These are phyloP conservation scores for Cricetomys ansorgei DNA, from an alignment of 2,113 vertebrate genomes.

Conservation along the genomic window DNA sequence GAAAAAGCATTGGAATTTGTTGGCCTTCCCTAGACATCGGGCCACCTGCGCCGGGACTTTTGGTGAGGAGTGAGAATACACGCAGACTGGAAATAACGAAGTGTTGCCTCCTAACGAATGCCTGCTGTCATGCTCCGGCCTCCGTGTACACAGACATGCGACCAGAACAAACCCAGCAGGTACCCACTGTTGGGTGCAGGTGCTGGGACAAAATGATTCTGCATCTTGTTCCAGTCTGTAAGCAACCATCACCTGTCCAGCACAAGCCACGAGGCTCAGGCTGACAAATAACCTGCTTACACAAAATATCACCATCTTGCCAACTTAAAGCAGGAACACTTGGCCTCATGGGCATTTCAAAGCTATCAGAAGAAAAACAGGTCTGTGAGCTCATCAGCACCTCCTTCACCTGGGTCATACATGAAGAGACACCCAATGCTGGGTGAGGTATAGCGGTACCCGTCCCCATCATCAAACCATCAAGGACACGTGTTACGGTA, in stretches of 20 bases:
- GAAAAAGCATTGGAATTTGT: background rate
- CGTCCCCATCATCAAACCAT: no score
- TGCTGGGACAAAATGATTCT: background rate
- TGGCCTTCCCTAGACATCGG: background rate
- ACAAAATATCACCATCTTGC: background rate
- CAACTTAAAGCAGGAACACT: background rate
- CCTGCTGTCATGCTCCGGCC: no score
- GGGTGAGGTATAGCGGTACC: background rate
- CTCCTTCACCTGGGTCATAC: background rate
- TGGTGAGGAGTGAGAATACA: background rate
- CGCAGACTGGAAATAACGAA: background rate
- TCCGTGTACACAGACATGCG: background rate
- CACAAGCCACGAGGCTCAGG: background rate
- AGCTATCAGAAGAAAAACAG: background rate
- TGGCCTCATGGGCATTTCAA: background rate
- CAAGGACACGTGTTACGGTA: no score
- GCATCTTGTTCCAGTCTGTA: background rate
- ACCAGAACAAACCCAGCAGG: background rate
- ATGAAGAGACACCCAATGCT: background rate
- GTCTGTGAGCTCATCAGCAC: background rate
- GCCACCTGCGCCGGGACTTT: background rate
- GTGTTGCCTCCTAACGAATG: background rate
- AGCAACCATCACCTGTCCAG: background rate
- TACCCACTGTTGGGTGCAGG: background rate
- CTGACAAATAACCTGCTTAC: background rate